Evolutionary conservation across 2,888 invertebrate genomes (phyloP), one percentile per base, ranked within the genome.

Genomic region (Morpho achilles): DNA sequence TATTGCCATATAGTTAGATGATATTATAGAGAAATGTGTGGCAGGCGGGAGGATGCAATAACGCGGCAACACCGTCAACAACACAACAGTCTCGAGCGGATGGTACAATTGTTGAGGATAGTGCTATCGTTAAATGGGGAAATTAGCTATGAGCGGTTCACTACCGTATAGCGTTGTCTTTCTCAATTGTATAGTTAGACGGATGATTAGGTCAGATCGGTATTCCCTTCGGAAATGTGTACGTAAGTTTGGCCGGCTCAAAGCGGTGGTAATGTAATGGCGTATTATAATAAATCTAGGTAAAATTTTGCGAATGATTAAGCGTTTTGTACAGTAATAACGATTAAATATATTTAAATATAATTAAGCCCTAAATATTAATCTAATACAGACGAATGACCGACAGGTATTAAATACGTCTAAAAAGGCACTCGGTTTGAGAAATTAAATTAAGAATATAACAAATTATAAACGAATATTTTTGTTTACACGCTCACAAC

Each of bases 321-420:
- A 84, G 81, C 84, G 83, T 87, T 88, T 88, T 89, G 89, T 89
- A 90, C 89, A 89, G 88, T 85, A 73, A 84, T 80, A 79, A 80
- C 74, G 78, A 80, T 74, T 80, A 82, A 79, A 74, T 78, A 76
- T 65, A 54, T 74, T 80, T 81, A 79, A 74, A 74, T 78, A 76
- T 65, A 32, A 56, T 50, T 71, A 83, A 81, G 80, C 81, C 74
- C 76, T 84, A 80, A 80, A 77, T 68, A 72, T 76, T 82, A 83
- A 75, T 72, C 74, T 86, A 86, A 79, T 77, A 71, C 84, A 84
- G 82, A 75, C 61, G 76, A 82, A 79, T 77, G 74, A 72, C 70
- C 70, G 70, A 69, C 69, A 72, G 79, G 74, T 73, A 64, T 67
- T 60, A 60, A 72, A 64, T 68, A 67, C 66, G 76, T 69, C 69